Conservation (phyloP, 1,140 invertebrate species). For the Drosophila parvula region DNA sequence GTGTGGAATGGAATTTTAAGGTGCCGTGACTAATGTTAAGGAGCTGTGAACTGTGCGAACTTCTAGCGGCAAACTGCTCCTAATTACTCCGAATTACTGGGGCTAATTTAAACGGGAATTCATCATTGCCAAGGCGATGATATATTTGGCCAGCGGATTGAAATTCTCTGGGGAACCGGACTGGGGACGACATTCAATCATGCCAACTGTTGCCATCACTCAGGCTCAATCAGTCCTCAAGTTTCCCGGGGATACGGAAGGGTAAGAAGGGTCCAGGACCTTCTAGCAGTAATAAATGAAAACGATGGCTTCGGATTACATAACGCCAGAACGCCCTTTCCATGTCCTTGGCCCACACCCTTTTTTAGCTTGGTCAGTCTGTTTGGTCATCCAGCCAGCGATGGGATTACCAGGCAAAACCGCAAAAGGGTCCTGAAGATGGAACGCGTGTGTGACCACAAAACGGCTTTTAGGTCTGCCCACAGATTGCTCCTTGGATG, state of each 20-base stretch:
- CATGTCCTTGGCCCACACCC: constrained; percentile 17
- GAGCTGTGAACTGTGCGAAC: constrained; percentile 16
- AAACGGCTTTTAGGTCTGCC: constrained; percentile 54
- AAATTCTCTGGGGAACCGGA: constrained; percentile 3
- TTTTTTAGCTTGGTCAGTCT: constrained; percentile 44
- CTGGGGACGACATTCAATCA: constrained; percentile 61
- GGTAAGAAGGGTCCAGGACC: constrained; percentile 21
- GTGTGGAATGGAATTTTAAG: constrained; percentile 65
- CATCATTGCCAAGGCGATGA: constrained; percentile 69
- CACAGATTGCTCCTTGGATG: constrained; percentile 14
- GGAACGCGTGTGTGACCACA: constrained; percentile 58
- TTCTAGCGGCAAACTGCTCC: constrained; percentile 19
- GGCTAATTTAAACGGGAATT: constrained; percentile 64
- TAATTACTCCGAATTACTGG: constrained; percentile 76
- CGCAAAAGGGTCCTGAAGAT: constrained; percentile 44
- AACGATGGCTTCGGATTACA: constrained; percentile 67
- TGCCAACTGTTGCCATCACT: constrained; percentile 80
- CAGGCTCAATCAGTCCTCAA: constrained; percentile 62
- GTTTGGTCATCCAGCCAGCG: constrained; percentile 17
- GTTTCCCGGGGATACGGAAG: constrained; percentile 49
- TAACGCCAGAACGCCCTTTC: constrained; percentile 56
- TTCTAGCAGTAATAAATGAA: constrained; percentile 53
- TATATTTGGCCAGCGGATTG: constrained; percentile 51
- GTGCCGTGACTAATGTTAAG: constrained; percentile 44
- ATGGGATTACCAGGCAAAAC: constrained; percentile 42